Base-by-base conservation (phyloP, 2,888 invertebrate genomes). In the Uloborus plumipes region DNA sequence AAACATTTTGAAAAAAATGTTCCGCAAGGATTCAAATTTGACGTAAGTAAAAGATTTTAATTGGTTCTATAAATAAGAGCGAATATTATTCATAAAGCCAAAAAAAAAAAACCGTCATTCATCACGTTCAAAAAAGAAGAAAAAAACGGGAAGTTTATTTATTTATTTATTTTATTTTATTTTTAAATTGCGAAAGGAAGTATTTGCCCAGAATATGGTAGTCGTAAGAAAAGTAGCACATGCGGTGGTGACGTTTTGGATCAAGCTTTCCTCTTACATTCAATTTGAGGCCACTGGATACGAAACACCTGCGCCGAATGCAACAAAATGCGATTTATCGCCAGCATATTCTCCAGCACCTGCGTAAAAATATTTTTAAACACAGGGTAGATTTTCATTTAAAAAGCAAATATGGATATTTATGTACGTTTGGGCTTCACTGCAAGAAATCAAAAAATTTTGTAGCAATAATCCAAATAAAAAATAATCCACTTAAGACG, bases 141-240 rank as follows among this genome's bases (percentile, higher is more conserved):
- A 26, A 77, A 62, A 79, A 79, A 59, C 72, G 66, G 78, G 78
- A 72, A 79, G 78, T 72, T 72, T 71, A n/a, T n/a, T n/a, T n/a
- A n/a, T n/a, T n/a, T n/a, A n/a, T n/a, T n/a, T n/a, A n/a, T n/a
- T 72, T 39, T 39, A 7, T 39, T 39, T 39, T 39, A 7, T 39
- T 39, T 31, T 31, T 39, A 71, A 71, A 71, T 71, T 50, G 31
- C 16, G 72, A 72, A 66, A 79, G 72, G 78, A 79, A 72, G 66
- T 72, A 72, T 77, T 70, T 62, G 55, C 64, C 55, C 47, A 39
- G 49, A 70, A 64, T 77, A 55, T 66, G 61, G 66, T 39, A 66
- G 66, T 72, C 66, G 66, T 18, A 47, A 11, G 64, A 65, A 66
- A 79, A 71, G 72, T 72, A 66, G 78, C 72, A 59, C 72, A 79